A percentile compares a stretch with the other conserved stretches of the same genome.
Conservation (phyloP, 2,113 vertebrate genomes). For the Elachura formosa region DNA sequence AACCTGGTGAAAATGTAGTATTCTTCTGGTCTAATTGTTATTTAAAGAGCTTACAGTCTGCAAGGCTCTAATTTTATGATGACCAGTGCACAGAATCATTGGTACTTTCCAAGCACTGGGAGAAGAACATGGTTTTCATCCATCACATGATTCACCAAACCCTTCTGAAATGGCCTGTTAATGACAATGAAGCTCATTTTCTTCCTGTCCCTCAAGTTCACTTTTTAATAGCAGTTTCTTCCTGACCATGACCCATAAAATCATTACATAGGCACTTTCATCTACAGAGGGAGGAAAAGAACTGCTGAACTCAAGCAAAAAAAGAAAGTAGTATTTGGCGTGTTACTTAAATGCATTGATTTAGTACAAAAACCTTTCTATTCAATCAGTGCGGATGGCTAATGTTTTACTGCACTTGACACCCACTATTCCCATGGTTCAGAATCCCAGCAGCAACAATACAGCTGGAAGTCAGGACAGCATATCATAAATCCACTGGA, state of each 20-base stretch:
- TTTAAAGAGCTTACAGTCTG: not conserved
- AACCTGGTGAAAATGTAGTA: not conserved
- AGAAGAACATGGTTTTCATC: slow-evolving; percentile 12
- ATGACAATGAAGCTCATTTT: slow-evolving; percentile 60
- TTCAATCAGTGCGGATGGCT: slow-evolving; percentile 60
- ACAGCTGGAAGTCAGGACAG: slow-evolving; percentile 41
- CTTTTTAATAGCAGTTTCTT: slow-evolving; percentile 63
- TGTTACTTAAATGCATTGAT: slow-evolving; percentile 63
- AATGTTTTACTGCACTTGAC: slow-evolving; percentile 66
- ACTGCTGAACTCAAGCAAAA: slow-evolving; percentile 62
- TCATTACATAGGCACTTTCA: slow-evolving; percentile 65
- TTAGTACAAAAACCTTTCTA: slow-evolving; percentile 60
- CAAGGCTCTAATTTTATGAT: not conserved
- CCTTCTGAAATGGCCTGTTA: slow-evolving; percentile 15
- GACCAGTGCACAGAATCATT: not conserved
- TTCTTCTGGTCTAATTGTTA: not conserved
- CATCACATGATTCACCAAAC: slow-evolving; percentile 15
- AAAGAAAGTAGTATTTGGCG: slow-evolving; percentile 39
- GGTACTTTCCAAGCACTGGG: not conserved
- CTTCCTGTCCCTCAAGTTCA: slow-evolving; percentile 54
- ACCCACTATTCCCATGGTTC: slow-evolving; percentile 46
- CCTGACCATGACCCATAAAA: slow-evolving; percentile 62
- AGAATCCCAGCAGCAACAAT: slow-evolving; percentile 44
- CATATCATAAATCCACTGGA: slow-evolving; percentile 58
- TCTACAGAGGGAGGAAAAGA: slow-evolving; percentile 46